Base-by-base conservation (phyloP, 1,140 invertebrate species). In the Hypothenemus hampei region DNA sequence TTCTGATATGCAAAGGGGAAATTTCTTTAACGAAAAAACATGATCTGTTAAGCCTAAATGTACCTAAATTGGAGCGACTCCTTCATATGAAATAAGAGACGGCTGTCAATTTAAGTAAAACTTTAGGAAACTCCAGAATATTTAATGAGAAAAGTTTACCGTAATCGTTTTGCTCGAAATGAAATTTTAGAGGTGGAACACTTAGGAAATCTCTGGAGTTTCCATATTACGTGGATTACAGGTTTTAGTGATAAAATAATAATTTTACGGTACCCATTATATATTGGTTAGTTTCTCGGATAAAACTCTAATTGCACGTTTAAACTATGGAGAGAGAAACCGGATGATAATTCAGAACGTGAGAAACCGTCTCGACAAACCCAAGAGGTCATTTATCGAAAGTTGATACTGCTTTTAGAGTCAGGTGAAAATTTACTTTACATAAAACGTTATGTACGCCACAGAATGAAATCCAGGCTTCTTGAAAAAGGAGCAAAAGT, bases 181-280 rank as follows among this genome's bases (percentile, higher is more conserved):
- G 35, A 37, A 37, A 37, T 37, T 37, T 37, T 37, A 37, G 35
- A 37, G 35, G 35, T 37, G 15, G 35, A 37, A 16, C 35, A 37
- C 3, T 37, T 37, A 29, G 35, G 35, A 37, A 16, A 37, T 11
- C 35, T 37, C 15, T 16, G 7, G 16, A 37, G 18, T 37, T 16
- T 37, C 18, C 18, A 37, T 37, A 37, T 15, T 37, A 37, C 18
- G 35, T 15, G 35, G n/a, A n/a, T n/a, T n/a, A n/a, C n/a, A n/a
- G 35, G 35, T 15, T 37, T 37, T 37, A 16, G 35, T 7, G 7
- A n/a, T 16, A 37, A 37, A 37, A 16, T 37, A 37, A 37, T 37
- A 37, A 16, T 37, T 15, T 15, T 16, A 37, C 35, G 35, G 11
- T 37, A n/a, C 16, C 7, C 35, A 37, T 15, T 15, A 13, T 37